Conservation (phyloP, 1,140 invertebrate genomes). For the Drosophila mayri region DNA sequence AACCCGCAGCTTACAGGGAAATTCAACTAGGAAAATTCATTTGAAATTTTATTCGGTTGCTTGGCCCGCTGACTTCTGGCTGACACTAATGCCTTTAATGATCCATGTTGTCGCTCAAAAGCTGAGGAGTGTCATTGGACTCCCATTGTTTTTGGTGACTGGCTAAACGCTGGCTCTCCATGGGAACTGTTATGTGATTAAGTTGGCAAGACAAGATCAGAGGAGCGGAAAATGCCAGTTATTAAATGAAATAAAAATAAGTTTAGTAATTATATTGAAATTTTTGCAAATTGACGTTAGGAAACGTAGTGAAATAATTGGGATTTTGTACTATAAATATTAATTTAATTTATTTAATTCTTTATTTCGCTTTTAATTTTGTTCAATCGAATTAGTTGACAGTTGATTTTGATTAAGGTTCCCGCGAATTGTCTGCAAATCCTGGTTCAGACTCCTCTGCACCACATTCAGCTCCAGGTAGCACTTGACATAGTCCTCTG, state of each 20-base stretch:
- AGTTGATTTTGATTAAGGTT: neutral
- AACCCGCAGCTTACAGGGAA: conserved; percentile 29
- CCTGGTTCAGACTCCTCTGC: neutral
- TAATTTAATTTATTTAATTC: too few relatives aligned
- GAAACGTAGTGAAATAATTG: neutral
- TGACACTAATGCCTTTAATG: conserved; percentile 56
- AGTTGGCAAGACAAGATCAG: conserved; percentile 17
- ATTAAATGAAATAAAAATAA: conserved; percentile 3
- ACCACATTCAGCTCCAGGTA: conserved; percentile 4
- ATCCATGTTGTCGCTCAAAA: conserved; percentile 50
- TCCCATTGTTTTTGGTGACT: conserved; percentile 51
- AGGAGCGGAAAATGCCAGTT: conserved; percentile 20
- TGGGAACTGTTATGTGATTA: conserved; percentile 31
- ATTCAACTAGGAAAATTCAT: conserved; percentile 44
- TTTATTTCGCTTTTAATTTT: neutral
- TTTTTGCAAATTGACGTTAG: conserved; percentile 2
- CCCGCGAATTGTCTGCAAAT: neutral
- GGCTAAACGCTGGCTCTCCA: conserved; percentile 20
- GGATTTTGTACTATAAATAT: neutral
- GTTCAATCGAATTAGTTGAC: neutral
- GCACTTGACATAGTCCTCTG: conserved; percentile 1
- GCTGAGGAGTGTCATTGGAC: conserved; percentile 37
- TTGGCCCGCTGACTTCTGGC: conserved; percentile 43
- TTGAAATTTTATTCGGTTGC: conserved; percentile 35
- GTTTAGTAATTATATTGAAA: conserved; percentile 4